Percentiles rank a stretch among this genome's conserved stretches.
Conservation (phyloP, 2,888 invertebrate genomes). For the Protodeltote pygarga region DNA sequence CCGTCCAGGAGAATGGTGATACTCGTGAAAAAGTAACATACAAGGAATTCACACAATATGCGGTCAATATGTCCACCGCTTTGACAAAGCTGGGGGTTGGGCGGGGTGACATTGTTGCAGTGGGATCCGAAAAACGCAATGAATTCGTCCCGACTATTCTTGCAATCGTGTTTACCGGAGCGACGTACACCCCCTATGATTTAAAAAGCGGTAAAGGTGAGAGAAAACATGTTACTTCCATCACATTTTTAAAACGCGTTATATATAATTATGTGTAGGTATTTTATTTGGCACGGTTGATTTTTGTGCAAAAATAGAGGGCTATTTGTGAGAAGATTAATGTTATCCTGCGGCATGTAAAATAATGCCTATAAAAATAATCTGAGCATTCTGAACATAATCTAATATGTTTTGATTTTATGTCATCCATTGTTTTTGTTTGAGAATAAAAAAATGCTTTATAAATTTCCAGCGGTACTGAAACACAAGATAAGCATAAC, state of each 20-base stretch:
- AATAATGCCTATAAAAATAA: no score
- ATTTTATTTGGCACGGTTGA: conserved; percentile 26
- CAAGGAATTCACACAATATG: conserved; percentile 80
- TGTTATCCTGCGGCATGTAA: not conserved
- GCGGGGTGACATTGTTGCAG: conserved; percentile 83
- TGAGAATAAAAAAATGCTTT: not conserved
- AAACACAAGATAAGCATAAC: conserved; percentile 89
- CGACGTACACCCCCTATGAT: conserved; percentile 67
- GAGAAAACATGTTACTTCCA: conserved; percentile 41
- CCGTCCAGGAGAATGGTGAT: conserved; percentile 81
- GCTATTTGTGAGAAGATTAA: no score
- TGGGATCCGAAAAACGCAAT: conserved; percentile 88
- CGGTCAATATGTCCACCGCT: conserved; percentile 83
- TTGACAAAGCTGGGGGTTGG: conserved; percentile 79
- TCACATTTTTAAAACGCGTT: conserved; percentile 34
- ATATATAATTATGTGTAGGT: no score
- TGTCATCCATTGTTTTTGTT: no score
- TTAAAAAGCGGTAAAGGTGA: conserved; percentile 66
- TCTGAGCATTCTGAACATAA: no score
- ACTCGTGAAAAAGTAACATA: conserved; percentile 85
- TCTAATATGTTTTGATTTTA: no score
- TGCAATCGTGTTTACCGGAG: conserved; percentile 79
- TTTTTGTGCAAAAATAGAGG: conserved; percentile 4
- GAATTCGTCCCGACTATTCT: conserved; percentile 84
- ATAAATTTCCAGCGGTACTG: conserved; percentile 85